Evolutionary conservation across 2,888 invertebrate genomes (phyloP).

Genomic region (Mythimna pallens): DNA sequence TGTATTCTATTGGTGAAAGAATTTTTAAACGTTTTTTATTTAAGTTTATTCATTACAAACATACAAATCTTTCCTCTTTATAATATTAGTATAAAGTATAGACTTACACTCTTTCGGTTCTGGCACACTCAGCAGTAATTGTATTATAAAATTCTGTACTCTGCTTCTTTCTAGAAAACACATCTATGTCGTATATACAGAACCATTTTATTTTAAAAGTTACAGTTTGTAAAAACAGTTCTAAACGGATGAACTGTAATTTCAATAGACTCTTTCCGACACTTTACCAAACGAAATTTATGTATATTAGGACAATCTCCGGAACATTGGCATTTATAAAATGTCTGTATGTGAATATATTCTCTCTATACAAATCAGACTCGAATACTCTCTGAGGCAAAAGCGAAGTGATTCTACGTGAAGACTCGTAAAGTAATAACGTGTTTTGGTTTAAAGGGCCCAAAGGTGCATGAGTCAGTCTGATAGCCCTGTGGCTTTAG

Average conservation of each 20-base stretch:
- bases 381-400: slow-evolving; percentile 25
- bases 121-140: no score
- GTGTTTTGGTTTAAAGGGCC: slow-evolving; percentile 9
- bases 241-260: not conserved
- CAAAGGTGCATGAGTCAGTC: slow-evolving; percentile 9
- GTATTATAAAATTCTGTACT: no score
- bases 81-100: no score
- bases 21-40: no score
- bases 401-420: slow-evolving; percentile 33
- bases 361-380: slow-evolving; percentile 35
- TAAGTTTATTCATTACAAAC: no score
- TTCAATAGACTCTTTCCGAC: not conserved
- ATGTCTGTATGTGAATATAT: slow-evolving; percentile 39
- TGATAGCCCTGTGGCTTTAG: slow-evolving; percentile 27
- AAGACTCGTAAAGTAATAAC: slow-evolving; percentile 16
- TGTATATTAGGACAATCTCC: not conserved
- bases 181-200: not conserved
- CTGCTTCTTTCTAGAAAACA: not conserved
- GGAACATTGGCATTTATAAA: slow-evolving; percentile 21
- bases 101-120: no score
- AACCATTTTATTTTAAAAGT: slow-evolving; percentile 9
- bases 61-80: no score
- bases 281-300: slow-evolving; percentile 11
- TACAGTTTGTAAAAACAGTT: not conserved
- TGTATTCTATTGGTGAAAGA: no score